These are phyloP conservation scores for Trichonephila inaurata DNA, from an alignment of 1,140 invertebrate genomes.

Conservation along the genomic window DNA sequence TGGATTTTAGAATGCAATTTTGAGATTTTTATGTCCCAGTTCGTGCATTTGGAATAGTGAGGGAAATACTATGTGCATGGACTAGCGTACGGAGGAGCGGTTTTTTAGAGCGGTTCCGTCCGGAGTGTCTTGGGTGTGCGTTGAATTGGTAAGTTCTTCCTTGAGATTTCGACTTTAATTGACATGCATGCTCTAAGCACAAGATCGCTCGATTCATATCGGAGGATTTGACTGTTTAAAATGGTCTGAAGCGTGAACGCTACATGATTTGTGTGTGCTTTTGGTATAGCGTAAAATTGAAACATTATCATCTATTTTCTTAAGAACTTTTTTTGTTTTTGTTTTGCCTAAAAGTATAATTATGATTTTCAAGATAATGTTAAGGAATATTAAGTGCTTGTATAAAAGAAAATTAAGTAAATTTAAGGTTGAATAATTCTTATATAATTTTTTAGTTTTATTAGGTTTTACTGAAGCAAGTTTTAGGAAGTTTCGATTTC, in stretches of 20 bases:
- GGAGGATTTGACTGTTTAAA: not conserved
- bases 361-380: too few relatives aligned
- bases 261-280: not conserved
- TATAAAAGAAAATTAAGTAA: too few relatives aligned
- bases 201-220: not conserved
- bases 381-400: too few relatives aligned
- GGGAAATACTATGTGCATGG: not conserved
- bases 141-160: conserved; percentile 33
- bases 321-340: too few relatives aligned
- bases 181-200: not conserved
- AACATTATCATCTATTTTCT: not conserved
- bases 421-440: too few relatives aligned
- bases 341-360: too few relatives aligned
- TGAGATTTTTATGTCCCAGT: not conserved
- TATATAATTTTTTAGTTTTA: too few relatives aligned
- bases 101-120: not conserved
- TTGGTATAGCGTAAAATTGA: not conserved
- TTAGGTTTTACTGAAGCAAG: too few relatives aligned
- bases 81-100: not conserved
- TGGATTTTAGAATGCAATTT: conserved; percentile 16
- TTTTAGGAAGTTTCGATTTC: too few relatives aligned
- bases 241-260: not conserved
- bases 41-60: not conserved
- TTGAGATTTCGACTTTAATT: not conserved
- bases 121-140: not conserved